A percentile compares a stretch with the other conserved stretches of the same genome.
phyloP scores from a whole-genome alignment of 2,797 vertebrate species.

The Schizopygopsis pylzovi region DNA sequence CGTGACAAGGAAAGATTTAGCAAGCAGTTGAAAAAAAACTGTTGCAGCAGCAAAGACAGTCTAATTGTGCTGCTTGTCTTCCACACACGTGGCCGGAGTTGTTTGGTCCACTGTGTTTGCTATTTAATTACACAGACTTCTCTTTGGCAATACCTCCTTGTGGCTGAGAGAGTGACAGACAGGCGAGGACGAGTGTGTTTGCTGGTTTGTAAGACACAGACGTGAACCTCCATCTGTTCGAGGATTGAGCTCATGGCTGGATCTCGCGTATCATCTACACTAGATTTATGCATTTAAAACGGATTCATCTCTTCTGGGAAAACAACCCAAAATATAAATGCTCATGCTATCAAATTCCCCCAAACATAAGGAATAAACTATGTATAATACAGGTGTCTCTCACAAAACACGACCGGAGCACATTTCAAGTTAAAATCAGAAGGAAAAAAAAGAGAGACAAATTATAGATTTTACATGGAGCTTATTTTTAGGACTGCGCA shows the following conservation, averaged over 20 bases:
- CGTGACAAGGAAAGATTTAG: too few relatives aligned
- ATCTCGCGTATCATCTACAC: background rate
- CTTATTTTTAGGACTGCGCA: background rate
- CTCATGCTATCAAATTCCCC: background rate
- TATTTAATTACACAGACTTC: background rate
- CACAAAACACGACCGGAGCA: background rate
- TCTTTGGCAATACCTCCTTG: background rate
- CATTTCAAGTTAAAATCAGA: background rate
- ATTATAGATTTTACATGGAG: background rate
- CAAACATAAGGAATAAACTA: background rate
- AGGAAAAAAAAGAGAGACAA: background rate
- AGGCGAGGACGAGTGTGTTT: constrained; percentile 23
- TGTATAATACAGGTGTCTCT: background rate
- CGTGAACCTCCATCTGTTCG: constrained; percentile 59
- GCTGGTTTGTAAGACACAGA: constrained; percentile 27
- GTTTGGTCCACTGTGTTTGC: background rate
- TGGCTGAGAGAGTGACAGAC: background rate
- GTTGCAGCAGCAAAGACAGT: background rate
- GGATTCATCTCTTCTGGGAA: background rate
- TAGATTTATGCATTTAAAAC: background rate
- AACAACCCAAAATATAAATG: background rate
- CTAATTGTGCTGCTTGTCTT: background rate
- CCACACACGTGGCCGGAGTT: background rate
- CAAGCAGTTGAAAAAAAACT: too few relatives aligned
- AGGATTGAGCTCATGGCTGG: constrained; percentile 5